These are phyloP conservation scores for Conomelus anceps DNA, from an alignment of 2,888 invertebrate genomes.

Conservation along the genomic window DNA sequence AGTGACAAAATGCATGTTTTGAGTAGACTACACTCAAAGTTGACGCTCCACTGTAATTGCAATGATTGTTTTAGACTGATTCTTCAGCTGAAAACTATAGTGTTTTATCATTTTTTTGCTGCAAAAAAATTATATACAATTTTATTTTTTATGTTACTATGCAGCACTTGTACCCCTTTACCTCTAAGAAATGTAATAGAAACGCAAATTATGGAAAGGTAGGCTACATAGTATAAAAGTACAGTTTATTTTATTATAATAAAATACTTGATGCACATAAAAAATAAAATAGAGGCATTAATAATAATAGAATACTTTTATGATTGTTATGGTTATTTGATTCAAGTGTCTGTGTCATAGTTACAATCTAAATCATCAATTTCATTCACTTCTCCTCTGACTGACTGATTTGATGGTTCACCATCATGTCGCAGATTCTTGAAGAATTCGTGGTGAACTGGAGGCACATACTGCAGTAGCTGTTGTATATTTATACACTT, in stretches of 20 bases:
- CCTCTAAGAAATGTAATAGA: background rate
- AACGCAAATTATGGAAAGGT: background rate
- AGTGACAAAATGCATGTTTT: background rate
- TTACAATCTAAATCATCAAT: too few relatives aligned
- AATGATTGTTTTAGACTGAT: background rate
- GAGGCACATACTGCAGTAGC: too few relatives aligned
- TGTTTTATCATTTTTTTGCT: background rate
- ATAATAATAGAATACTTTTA: too few relatives aligned
- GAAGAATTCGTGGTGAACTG: too few relatives aligned
- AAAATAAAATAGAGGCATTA: too few relatives aligned
- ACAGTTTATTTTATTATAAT: background rate
- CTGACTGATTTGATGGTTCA: too few relatives aligned
- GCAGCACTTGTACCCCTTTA: background rate
- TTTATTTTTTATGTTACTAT: background rate
- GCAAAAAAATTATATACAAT: constrained; percentile 1
- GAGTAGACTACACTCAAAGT: background rate
- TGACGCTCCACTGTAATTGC: background rate
- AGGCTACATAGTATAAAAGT: background rate
- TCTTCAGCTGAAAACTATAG: background rate
- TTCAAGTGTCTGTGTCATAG: too few relatives aligned
- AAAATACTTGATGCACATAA: background rate
- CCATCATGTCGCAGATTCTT: too few relatives aligned
- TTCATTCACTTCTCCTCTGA: too few relatives aligned
- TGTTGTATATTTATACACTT: too few relatives aligned
- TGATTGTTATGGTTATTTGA: too few relatives aligned